Evolutionary conservation across 2,797 vertebrate genomes (phyloP).

Genomic region (Micrastur ruficollis): DNA sequence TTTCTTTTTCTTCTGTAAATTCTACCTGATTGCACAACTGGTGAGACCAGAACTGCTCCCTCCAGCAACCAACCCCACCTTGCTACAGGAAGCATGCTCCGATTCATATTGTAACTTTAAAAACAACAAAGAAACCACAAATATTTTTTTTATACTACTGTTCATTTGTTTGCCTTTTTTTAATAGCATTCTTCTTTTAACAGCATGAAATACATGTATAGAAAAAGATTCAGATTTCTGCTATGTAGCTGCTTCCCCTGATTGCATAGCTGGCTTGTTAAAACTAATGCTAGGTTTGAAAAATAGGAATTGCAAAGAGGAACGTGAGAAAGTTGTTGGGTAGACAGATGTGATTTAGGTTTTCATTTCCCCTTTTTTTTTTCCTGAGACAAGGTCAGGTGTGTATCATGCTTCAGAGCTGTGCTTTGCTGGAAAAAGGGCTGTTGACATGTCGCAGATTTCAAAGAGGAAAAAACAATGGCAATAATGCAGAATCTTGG

Average conservation of each 20-base stretch:
- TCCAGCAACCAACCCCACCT: conserved; percentile 23
- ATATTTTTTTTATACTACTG: neutral
- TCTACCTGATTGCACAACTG: conserved; percentile 13
- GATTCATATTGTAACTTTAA: neutral
- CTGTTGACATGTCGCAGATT: neutral
- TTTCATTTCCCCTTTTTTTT: neutral
- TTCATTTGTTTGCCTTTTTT: neutral
- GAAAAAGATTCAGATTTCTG: neutral
- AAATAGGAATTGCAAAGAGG: neutral
- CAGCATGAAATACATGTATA: neutral
- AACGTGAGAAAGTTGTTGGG: conserved; percentile 5
- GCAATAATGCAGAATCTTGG: neutral
- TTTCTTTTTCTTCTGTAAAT: conserved; percentile 44
- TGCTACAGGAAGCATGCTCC: neutral
- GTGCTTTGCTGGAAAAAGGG: neutral
- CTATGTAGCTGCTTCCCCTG: neutral
- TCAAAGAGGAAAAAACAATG: neutral
- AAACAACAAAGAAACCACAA: neutral
- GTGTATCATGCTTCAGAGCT: neutral
- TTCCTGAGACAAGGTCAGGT: neutral
- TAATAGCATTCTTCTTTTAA: neutral
- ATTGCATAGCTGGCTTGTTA: neutral
- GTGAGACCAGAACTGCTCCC: conserved; percentile 27
- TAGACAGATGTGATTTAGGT: neutral
- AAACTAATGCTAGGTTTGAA: neutral